A percentile compares a stretch with the other conserved stretches of the same genome.
Conservation (phyloP, 1,140 invertebrate genomes). For the Laupala kohalensis region DNA sequence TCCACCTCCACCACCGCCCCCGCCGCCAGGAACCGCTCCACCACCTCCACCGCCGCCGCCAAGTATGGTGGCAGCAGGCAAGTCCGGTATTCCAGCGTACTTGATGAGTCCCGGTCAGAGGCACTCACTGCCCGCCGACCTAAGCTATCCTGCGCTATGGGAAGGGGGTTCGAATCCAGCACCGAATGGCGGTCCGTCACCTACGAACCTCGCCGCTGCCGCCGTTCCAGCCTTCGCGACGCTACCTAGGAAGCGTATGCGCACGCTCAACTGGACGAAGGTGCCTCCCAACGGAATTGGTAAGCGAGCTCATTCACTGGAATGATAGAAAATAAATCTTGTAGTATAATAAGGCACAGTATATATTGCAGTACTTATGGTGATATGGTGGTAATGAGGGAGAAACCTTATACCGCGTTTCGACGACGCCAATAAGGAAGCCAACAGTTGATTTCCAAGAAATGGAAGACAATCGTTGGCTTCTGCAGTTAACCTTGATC, state of each 20-base stretch:
- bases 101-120: not conserved
- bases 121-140: not conserved
- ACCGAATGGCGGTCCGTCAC: not conserved
- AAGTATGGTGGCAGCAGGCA: conserved; percentile 7
- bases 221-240: conserved; percentile 15
- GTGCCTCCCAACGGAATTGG: conserved; percentile 14
- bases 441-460: no score
- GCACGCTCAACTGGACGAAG: conserved; percentile 31
- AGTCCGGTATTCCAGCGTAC: not conserved
- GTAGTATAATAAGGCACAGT: no score
- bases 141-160: not conserved
- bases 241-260: conserved; percentile 23
- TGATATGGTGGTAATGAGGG: no score
- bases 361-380: no score
- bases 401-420: no score
- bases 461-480: no score
- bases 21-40: not conserved
- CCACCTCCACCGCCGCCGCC: conserved; percentile 12
- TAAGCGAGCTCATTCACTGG: no score
- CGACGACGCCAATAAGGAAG: no score
- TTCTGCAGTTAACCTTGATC: no score
- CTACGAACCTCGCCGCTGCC: no score
- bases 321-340: no score
- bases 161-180: not conserved
- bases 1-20: conserved; percentile 17